Percentiles rank a stretch among this genome's conserved stretches.
Evolutionary conservation across 1,140 invertebrate species (phyloP).

Genomic region (Drosophila sp.): DNA sequence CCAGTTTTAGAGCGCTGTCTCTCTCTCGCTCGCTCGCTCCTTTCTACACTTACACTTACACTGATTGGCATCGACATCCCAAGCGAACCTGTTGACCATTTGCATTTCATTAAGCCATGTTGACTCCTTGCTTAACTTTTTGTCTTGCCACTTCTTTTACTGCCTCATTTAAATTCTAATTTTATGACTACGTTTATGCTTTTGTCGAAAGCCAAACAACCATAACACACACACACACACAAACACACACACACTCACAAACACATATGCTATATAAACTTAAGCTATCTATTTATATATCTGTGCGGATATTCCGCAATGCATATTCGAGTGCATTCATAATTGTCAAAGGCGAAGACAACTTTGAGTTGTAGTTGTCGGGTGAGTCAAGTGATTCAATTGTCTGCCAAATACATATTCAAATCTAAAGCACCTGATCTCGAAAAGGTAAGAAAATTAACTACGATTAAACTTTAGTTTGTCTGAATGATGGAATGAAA

Average conservation of each 20-base stretch:
- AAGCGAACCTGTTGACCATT: constrained; percentile 80
- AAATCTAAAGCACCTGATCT: constrained; percentile 21
- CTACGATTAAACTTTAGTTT: background rate
- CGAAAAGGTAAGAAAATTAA: constrained; percentile 5
- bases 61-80: constrained; percentile 70
- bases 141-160: constrained; percentile 56
- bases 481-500: too few relatives aligned
- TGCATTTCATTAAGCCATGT: constrained; percentile 71
- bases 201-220: constrained; percentile 68
- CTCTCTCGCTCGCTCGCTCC: too few relatives aligned
- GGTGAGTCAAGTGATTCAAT: constrained; percentile 15
- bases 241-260: background rate
- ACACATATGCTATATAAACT: constrained; percentile 24
- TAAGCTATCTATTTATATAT: constrained; percentile 60
- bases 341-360: constrained; percentile 46
- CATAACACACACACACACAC: constrained; percentile 13
- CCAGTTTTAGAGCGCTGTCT: too few relatives aligned
- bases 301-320: constrained; percentile 46
- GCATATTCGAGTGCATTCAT: constrained; percentile 56
- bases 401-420: constrained; percentile 28
- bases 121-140: constrained; percentile 1
- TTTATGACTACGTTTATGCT: constrained; percentile 76
- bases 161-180: constrained; percentile 79
- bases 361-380: constrained; percentile 28
- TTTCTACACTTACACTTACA: constrained; percentile 62